Percentiles rank a stretch among this genome's conserved stretches.
Conservation (phyloP, 2,113 vertebrate genomes). For the Peromyscus maniculatus region DNA sequence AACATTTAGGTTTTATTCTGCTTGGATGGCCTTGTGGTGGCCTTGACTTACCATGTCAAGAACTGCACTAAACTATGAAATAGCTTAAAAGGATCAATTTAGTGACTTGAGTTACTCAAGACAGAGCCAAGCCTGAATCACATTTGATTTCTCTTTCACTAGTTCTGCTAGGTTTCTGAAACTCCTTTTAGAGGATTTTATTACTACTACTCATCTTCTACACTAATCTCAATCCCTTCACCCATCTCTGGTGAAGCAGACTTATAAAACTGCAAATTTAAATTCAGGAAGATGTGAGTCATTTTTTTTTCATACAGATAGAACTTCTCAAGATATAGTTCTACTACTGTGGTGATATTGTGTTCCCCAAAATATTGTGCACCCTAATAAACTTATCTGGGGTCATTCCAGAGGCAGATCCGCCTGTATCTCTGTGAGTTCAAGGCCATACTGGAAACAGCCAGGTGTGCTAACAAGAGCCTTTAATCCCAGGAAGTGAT, state of each 20-base stretch:
- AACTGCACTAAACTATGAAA: background rate
- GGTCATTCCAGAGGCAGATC: too few species aligned
- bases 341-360: background rate
- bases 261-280: background rate
- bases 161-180: background rate
- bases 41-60: background rate
- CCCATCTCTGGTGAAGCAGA: background rate
- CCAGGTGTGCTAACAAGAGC: too few species aligned
- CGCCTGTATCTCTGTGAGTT: too few species aligned
- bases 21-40: background rate
- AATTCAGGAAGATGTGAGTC: rapidly evolving
- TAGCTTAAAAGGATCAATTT: background rate
- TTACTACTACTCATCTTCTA: background rate
- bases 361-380: too few species aligned
- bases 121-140: background rate
- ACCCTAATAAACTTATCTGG: too few species aligned
- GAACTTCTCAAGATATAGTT: background rate
- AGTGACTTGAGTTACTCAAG: background rate
- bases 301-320: background rate
- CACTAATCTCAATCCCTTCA: background rate
- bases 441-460: too few species aligned
- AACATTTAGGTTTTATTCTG: background rate
- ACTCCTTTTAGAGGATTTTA: background rate
- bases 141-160: background rate
- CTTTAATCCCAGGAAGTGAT: too few species aligned